Conservation (phyloP, 2,797 vertebrate species). For the Coregonus suidteri region DNA sequence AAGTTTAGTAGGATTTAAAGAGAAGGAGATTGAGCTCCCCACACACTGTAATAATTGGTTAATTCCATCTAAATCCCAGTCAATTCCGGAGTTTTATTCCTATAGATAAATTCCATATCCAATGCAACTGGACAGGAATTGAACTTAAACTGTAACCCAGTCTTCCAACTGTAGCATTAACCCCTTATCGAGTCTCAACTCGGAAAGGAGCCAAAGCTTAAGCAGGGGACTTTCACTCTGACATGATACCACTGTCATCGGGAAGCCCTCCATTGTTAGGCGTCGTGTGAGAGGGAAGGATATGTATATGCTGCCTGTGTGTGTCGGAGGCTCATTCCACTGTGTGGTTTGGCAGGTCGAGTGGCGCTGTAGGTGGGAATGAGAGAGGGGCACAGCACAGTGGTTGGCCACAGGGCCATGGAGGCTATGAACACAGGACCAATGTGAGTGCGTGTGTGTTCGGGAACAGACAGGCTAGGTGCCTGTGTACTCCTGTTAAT, state of each 20-base stretch:
- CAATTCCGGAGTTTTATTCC: background rate
- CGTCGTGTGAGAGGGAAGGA: slow-evolving; percentile 57
- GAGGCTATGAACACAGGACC: background rate
- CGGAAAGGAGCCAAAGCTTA: background rate
- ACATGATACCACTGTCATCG: background rate
- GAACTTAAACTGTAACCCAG: background rate
- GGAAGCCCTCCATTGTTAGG: slow-evolving; percentile 56
- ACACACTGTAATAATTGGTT: background rate
- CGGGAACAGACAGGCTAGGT: too few species aligned
- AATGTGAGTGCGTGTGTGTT: background rate
- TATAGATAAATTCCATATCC: background rate
- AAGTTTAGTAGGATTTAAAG: slow-evolving; percentile 6
- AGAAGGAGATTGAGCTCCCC: background rate
- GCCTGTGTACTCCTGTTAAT: slow-evolving; percentile 52
- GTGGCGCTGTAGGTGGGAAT: slow-evolving; percentile 70
- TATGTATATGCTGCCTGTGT: slow-evolving; percentile 60
- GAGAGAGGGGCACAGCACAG: slow-evolving; percentile 2
- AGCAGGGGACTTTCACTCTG: background rate
- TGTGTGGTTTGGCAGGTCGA: slow-evolving; percentile 67
- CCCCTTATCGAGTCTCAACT: background rate
- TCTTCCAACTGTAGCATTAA: background rate
- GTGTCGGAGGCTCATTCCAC: slow-evolving; percentile 65
- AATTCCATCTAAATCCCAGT: background rate
- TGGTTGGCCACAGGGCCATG: background rate
- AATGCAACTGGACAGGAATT: background rate